A percentile compares a stretch with the other conserved stretches of the same genome.
phyloP scores from a whole-genome alignment of 2,113 vertebrate species.

The Phocoena phocoena region DNA sequence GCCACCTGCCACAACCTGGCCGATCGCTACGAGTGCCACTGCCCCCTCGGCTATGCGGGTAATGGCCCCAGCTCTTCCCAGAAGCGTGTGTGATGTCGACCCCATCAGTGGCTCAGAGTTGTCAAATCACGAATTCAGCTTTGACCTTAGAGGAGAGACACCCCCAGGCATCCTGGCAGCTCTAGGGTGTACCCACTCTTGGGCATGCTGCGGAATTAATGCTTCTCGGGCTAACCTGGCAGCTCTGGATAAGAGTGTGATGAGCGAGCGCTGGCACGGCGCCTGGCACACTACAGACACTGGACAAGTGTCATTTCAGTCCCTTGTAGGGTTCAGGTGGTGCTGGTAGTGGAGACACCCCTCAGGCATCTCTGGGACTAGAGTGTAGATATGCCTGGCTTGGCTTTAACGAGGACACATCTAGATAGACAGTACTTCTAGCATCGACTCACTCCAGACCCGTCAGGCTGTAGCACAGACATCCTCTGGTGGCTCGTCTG shows the following conservation, averaged over 20 bases:
- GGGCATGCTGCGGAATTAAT: not conserved
- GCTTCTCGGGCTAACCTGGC: not conserved
- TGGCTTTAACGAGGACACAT: not conserved
- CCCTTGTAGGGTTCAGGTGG: not conserved
- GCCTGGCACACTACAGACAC: not conserved
- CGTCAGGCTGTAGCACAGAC: not conserved
- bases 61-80: not conserved
- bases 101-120: rapidly evolving
- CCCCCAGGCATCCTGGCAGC: not conserved
- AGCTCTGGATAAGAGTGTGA: not conserved
- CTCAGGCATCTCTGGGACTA: not conserved
- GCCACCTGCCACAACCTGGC: conserved; percentile 92
- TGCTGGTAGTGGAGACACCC: not conserved
- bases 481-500: not conserved
- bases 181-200: not conserved
- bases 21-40: conserved; percentile 91
- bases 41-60: conserved; percentile 92
- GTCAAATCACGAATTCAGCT: not conserved
- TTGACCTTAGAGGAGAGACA: not conserved
- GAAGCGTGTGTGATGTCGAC: not conserved
- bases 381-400: not conserved
- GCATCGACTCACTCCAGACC: not conserved
- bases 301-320: not conserved
- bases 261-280: rapidly evolving
- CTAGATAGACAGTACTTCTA: not conserved